Percentiles rank a stretch among this genome's conserved stretches.
These are phyloP conservation scores for Pelagia noctiluca DNA, from an alignment of 30 jellyfish, hydroid and myxozoan genomes.

Conservation along the genomic window DNA sequence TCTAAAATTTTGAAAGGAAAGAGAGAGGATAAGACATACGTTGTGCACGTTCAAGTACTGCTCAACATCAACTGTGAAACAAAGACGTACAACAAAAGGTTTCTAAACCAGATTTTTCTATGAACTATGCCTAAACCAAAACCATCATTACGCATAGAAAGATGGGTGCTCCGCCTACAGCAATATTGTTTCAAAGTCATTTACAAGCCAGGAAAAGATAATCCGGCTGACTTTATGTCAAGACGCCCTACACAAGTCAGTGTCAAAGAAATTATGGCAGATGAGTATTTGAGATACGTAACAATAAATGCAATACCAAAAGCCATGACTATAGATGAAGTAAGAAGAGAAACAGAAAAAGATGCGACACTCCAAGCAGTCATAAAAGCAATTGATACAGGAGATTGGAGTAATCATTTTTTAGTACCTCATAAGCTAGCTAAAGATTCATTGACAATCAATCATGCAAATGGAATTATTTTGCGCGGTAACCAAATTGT, in stretches of 20 bases:
- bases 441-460: conserved; percentile 6
- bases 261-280: conserved; percentile 13
- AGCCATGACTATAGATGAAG: conserved; percentile 12
- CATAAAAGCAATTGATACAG: neutral
- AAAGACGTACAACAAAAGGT: no score
- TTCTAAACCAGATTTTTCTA: no score
- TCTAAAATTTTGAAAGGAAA: no score
- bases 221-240: conserved; percentile 55
- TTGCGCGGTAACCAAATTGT: conserved; percentile 33
- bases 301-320: conserved; percentile 6
- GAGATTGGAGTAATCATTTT: neutral
- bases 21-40: no score
- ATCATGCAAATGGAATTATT: conserved; percentile 26
- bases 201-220: conserved; percentile 38
- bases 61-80: no score
- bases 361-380: conserved; percentile 11
- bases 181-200: conserved; percentile 10
- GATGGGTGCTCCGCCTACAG: conserved; percentile 56
- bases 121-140: no score
- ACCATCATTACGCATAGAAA: conserved; percentile 30
- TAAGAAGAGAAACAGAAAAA: neutral
- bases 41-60: no score
- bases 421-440: neutral
- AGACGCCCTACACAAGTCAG: conserved; percentile 8
- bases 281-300: neutral